Base-by-base conservation (phyloP, 2,113 vertebrate species). In the Oncorhynchus gorbuscha region DNA sequence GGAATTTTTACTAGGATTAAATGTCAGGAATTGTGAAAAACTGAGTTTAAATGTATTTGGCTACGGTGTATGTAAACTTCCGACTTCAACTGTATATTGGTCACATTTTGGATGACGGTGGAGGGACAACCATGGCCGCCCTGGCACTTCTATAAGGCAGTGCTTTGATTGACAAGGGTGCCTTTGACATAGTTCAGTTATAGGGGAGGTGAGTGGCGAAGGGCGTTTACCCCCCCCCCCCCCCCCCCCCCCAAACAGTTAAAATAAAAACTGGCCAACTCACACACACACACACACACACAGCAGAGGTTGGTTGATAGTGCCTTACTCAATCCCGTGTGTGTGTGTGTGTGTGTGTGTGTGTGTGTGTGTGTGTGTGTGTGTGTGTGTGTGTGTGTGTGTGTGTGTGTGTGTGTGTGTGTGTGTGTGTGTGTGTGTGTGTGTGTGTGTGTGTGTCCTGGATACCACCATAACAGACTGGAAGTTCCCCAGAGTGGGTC, bases 401-500 rank as follows among this genome's bases (percentile, higher is more conserved):
- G 24, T 24, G 24, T 24, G 24, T 24, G 24, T 58, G 5, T 55
- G 28, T 77, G 81, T 64, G 91, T 92, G 81, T 68, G 91, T 92
- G 24, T 24, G 24, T 65, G 5, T 55, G 28, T 77, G 81, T 66
- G 91, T 92, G 81, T 66, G 91, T 92, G 71, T 90, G 24, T 24
- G 24, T 65, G 5, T 55, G 28, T 77, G 81, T 66, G 91, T 92
- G 81, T 66, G 91, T 92, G 71, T 90, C 93, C 88, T 88, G 83
- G 93, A 85, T 75, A 92, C 91, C 1, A 55, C 20, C 88, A 92
- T 30, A 93, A 91, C 89, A 93, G 70, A 83, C 67, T 2, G 12
- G 0, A 48, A 73, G 64, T 70, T 72, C 75, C 66, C 51, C 30
- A 13, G 35, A 32, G 4, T 24, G n/a, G n/a, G 11, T 62, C 59